phyloP scores from a whole-genome alignment of 2,113 vertebrate genomes.

The Pseudopipra pipra region DNA sequence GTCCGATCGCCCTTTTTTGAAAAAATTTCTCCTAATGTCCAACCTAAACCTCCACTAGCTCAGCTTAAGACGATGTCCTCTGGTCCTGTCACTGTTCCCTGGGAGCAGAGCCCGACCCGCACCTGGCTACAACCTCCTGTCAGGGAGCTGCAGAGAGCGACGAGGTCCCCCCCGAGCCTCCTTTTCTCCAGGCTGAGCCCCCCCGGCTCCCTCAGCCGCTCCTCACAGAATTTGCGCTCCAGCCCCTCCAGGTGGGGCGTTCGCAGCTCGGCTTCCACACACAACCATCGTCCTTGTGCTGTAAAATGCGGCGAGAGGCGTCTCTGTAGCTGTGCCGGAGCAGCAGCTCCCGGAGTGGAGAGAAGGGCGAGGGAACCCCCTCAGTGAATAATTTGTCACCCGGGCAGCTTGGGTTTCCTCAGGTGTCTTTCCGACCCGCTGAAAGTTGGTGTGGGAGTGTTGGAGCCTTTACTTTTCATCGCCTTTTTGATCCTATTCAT shows the following conservation, averaged over 20 bases:
- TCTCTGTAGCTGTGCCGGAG: fast-evolving
- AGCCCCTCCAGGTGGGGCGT: neutral
- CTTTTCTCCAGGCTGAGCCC: neutral
- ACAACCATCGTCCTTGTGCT: fast-evolving
- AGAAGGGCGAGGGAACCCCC: neutral
- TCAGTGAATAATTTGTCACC: too few species aligned
- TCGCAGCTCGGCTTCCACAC: neutral
- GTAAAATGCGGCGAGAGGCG: fast-evolving
- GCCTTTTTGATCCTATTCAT: fast-evolving
- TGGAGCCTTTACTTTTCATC: neutral
- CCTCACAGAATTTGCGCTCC: neutral
- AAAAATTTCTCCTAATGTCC: neutral
- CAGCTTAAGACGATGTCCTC: too few species aligned
- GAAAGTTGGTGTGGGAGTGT: neutral
- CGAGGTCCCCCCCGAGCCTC: neutral
- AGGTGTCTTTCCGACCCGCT: fast-evolving
- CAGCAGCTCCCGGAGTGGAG: neutral
- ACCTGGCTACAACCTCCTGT: neutral
- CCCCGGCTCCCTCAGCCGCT: neutral
- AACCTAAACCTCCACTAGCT: fast-evolving
- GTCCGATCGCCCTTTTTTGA: fast-evolving
- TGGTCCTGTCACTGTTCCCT: too few species aligned
- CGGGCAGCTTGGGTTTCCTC: neutral
- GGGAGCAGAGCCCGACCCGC: too few species aligned
- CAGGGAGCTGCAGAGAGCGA: fast-evolving